Base-by-base conservation (phyloP, 2,888 invertebrate genomes). In the Megaustenia siamemsis region DNA sequence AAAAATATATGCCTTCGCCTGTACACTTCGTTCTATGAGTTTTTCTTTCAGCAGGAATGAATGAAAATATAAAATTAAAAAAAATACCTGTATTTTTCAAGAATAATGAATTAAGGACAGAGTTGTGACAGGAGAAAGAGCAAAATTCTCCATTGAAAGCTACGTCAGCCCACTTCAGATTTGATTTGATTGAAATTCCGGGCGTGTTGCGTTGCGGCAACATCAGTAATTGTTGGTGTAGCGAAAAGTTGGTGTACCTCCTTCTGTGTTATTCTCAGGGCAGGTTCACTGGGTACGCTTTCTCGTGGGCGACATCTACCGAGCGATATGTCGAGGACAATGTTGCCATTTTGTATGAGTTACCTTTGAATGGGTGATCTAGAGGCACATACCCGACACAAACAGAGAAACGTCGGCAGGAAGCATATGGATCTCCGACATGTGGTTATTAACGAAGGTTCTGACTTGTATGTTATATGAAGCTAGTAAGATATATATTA, bases 301-400 rank as follows among this genome's bases (percentile, higher is more conserved):
- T 56, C 56, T 60, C 28, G 12, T 6, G n/a, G 60, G 56, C 40
- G 35, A 40, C 76, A 76, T 76, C 38, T 76, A 76, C 56, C 56
- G 56, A 12, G 24, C 38, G 2, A 60, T 60, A 60, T 12, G 24
- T 24, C 49, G 21, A 8, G 76, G n/a, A 77, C 76, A 77, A 77
- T 56, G 45, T 18, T 32, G 56, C 76, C 60, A 77, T 77, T 77
- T 77, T 77, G 76, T 77, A n/a, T 56, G 60, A n/a, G 40, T 12
- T 10, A 49, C 69, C 5, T 1, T 28, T 49, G 73, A 73, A 28
- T 49, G 28, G 28, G n/a, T 32, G 73, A 28, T 18, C 49, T 21
- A 73, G 32, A 12, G 28, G 5, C 32, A 49, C 32, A 73, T 10
- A 18, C 32, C 32, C 32, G 49, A 32, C 49, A 73, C 28, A 12